phyloP scores from a whole-genome alignment of 2,888 invertebrate species.

The Nasonia oneida region DNA sequence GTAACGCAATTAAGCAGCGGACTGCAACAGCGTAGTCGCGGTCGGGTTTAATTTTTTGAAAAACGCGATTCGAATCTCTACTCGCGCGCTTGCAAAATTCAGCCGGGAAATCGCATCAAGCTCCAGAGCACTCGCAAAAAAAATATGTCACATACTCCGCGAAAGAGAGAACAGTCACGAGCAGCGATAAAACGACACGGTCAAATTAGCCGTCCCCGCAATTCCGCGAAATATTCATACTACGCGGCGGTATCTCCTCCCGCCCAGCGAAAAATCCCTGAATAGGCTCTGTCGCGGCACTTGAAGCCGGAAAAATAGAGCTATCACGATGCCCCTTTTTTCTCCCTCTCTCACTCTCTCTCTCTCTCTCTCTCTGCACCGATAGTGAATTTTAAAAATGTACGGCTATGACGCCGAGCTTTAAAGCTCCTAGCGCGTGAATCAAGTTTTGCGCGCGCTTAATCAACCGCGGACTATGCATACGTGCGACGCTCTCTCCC shows the following conservation, averaged over 20 bases:
- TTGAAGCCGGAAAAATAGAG: neutral
- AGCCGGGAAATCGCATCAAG: neutral
- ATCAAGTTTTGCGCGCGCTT: constrained; percentile 61
- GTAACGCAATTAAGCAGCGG: no score
- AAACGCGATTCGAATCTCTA: neutral
- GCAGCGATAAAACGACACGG: constrained; percentile 48
- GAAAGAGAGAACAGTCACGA: neutral
- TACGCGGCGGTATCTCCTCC: constrained; percentile 5
- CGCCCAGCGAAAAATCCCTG: neutral
- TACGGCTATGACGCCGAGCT: neutral
- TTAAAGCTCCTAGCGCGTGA: constrained; percentile 19
- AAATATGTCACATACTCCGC: neutral
- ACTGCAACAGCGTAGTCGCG: no score
- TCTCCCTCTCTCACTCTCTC: no score
- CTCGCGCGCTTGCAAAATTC: neutral
- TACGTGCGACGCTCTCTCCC: constrained; percentile 34
- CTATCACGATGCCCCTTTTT: constrained; percentile 7
- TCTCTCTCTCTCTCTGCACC: no score
- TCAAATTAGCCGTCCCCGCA: constrained; percentile 71
- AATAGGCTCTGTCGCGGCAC: neutral
- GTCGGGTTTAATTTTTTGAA: neutral
- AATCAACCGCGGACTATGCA: constrained; percentile 54
- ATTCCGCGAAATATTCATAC: constrained; percentile 53
- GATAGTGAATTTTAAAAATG: constrained; percentile 9
- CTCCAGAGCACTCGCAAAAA: neutral